Conservation (phyloP, 1,140 invertebrate genomes). For the Trinorchestia longiramus region DNA sequence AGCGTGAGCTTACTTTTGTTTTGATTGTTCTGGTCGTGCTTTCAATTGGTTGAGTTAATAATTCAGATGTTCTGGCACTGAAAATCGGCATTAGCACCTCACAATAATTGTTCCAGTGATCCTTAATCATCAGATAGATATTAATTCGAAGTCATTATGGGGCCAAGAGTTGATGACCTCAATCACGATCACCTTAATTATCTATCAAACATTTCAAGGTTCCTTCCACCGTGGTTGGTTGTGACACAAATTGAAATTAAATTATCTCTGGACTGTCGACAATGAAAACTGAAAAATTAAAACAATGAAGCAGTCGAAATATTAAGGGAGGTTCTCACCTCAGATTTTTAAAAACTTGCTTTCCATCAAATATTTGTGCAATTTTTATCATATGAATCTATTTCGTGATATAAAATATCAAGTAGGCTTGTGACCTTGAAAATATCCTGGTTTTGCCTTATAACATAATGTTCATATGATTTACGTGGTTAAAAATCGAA, state of each 20-base stretch:
- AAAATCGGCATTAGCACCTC: neutral
- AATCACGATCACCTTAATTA: constrained; percentile 16
- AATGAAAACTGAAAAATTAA: neutral
- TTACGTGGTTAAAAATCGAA: neutral
- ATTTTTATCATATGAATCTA: neutral
- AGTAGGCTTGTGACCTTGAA: no score
- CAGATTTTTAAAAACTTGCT: neutral
- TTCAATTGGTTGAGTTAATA: neutral
- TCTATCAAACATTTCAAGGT: constrained; percentile 8
- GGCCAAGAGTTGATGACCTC: neutral
- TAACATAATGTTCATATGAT: neutral
- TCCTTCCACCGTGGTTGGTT: neutral
- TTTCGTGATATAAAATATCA: neutral
- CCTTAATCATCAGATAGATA: neutral
- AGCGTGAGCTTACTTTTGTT: neutral
- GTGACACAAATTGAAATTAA: neutral
- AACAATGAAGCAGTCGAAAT: neutral
- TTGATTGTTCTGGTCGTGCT: neutral
- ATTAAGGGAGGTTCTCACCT: neutral
- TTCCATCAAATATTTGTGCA: neutral
- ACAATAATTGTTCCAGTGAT: neutral
- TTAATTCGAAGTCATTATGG: neutral
- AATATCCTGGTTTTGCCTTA: no score
- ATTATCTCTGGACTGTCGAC: neutral
- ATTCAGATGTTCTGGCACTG: neutral